phyloP scores from a whole-genome alignment of 2,888 invertebrate genomes.

The Bursaphelenchus okinawaensis region DNA sequence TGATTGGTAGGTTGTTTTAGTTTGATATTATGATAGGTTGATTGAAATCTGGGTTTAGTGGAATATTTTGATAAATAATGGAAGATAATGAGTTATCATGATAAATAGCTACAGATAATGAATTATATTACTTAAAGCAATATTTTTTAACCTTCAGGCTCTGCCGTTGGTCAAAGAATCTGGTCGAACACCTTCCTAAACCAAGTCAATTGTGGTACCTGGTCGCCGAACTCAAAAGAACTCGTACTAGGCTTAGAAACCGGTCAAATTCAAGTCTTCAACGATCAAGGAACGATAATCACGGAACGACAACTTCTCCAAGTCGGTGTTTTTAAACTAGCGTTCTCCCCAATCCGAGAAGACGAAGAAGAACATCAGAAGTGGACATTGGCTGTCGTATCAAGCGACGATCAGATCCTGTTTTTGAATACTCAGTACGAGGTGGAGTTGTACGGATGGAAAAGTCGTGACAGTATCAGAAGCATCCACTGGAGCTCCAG shows the following conservation, averaged over 20 bases:
- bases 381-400: slow-evolving; percentile 44
- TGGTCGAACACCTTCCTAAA: slow-evolving; percentile 89
- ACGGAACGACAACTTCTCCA: slow-evolving; percentile 41
- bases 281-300: slow-evolving; percentile 44
- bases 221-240: slow-evolving; percentile 95
- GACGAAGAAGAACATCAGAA: slow-evolving; percentile 17
- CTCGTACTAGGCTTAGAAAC: slow-evolving; percentile 45
- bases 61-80: neutral
- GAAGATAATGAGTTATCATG: neutral
- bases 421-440: slow-evolving; percentile 35
- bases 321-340: slow-evolving; percentile 32
- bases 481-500: slow-evolving; percentile 45
- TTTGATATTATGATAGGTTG: too few species aligned
- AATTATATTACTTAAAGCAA: neutral
- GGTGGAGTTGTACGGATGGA: slow-evolving; percentile 31
- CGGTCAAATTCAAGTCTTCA: slow-evolving; percentile 47
- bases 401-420: slow-evolving; percentile 29
- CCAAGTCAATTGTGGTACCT: slow-evolving; percentile 88
- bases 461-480: slow-evolving; percentile 30
- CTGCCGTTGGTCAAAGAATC: slow-evolving; percentile 65
- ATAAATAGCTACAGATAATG: neutral
- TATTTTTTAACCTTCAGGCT: slow-evolving; percentile 17
- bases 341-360: slow-evolving; percentile 34
- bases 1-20: slow-evolving; percentile 67
- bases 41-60: neutral